Conservation (phyloP, 2,797 vertebrate species). For the Sebastes dallii region DNA sequence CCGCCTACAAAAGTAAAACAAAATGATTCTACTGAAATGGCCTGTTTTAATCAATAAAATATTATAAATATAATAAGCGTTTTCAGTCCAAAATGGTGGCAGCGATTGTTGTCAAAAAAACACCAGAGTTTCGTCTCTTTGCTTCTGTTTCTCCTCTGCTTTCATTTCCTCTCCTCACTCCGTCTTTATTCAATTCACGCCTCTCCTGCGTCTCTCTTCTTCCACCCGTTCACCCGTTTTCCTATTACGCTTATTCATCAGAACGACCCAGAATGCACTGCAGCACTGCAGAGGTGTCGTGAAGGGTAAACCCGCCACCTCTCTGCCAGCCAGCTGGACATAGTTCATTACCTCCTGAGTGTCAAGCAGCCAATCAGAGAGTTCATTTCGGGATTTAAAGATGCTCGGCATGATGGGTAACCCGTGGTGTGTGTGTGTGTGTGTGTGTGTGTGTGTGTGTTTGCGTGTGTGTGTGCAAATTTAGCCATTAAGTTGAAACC, state of each 20-base stretch:
- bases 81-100: too few species aligned
- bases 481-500: neutral
- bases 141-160: too few species aligned
- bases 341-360: slow-evolving; percentile 32
- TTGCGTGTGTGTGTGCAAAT: neutral
- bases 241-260: neutral
- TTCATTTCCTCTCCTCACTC: neutral
- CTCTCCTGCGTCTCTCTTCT: neutral
- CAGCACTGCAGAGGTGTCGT: slow-evolving; percentile 28
- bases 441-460: neutral
- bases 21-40: too few species aligned
- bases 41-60: too few species aligned
- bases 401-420: slow-evolving; percentile 11
- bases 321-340: slow-evolving; percentile 40
- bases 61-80: too few species aligned
- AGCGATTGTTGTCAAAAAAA: too few species aligned
- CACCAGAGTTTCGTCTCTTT: neutral
- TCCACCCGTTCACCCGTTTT: slow-evolving; percentile 2
- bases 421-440: neutral
- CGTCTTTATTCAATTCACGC: neutral
- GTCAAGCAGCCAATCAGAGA: slow-evolving; percentile 38
- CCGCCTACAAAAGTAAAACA: too few species aligned
- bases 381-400: slow-evolving; percentile 1
- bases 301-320: slow-evolving; percentile 23
- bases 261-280: slow-evolving; percentile 11